Conservation (phyloP, 2,113 vertebrate genomes). For the Eretmodus cyanostictus region DNA sequence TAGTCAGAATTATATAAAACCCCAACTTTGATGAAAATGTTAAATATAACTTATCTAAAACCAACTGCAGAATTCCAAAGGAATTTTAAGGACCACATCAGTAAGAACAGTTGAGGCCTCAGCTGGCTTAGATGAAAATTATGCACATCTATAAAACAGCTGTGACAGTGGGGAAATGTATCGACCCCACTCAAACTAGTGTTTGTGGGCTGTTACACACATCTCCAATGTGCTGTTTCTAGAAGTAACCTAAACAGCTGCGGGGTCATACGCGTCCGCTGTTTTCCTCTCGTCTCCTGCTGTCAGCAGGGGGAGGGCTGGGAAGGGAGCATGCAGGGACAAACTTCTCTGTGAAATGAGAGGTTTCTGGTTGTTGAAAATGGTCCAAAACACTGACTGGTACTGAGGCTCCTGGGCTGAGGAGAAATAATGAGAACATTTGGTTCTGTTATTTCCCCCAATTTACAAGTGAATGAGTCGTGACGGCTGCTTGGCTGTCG, state of each 20-base stretch:
- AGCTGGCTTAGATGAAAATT: not conserved
- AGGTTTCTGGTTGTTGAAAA: not conserved
- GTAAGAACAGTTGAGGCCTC: not conserved
- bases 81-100: not conserved
- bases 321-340: not conserved
- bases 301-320: not conserved
- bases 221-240: not conserved
- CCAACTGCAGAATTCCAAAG: not conserved
- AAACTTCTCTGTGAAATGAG: not conserved
- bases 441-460: slow-evolving; percentile 20
- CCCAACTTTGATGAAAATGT: not conserved
- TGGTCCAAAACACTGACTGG: not conserved
- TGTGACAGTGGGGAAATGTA: not conserved
- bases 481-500: not conserved
- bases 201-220: not conserved
- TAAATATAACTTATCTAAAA: not conserved
- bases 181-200: not conserved
- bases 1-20: not conserved
- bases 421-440: slow-evolving; percentile 24
- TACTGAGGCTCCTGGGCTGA: not conserved
- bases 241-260: not conserved
- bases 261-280: not conserved
- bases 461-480: slow-evolving; percentile 28
- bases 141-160: not conserved
- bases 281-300: not conserved